Evolutionary conservation across 2,113 vertebrate species (phyloP).

Genomic region (Mastomys natalensis): DNA sequence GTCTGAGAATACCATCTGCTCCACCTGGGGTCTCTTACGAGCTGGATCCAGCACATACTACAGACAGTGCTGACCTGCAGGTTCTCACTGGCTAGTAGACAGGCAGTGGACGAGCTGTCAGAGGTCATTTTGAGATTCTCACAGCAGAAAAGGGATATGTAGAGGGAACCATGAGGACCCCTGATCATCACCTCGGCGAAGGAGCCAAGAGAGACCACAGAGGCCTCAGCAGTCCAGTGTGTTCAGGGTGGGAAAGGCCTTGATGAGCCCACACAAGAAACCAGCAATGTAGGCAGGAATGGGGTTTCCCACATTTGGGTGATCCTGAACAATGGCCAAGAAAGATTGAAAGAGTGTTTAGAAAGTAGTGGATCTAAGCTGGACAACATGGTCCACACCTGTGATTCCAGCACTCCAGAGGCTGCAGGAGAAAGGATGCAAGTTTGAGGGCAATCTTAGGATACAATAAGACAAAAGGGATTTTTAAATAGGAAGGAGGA

Average conservation of each 20-base stretch:
- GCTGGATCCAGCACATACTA: background rate
- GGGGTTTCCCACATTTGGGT: background rate
- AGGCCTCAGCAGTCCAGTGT: accelerated
- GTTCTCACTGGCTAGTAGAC: background rate
- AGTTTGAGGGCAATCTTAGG: background rate
- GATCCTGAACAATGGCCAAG: background rate
- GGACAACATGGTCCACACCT: too few relatives aligned
- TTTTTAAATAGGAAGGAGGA: background rate
- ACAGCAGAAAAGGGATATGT: accelerated
- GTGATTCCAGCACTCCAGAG: too few relatives aligned
- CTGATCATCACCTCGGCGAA: background rate
- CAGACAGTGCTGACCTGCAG: background rate
- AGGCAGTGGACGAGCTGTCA: background rate
- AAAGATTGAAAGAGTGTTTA: too few relatives aligned
- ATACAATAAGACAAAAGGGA: background rate
- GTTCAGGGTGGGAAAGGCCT: background rate
- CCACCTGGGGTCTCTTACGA: background rate
- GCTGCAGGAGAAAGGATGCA: background rate
- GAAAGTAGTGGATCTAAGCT: too few relatives aligned
- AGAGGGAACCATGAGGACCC: background rate
- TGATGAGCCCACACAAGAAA: background rate
- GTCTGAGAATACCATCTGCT: background rate
- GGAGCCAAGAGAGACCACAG: background rate
- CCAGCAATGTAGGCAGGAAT: background rate
- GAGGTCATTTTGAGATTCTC: background rate